Evolutionary conservation across 2,113 vertebrate species (phyloP).

Genomic region (cat (Felis catus)): F.catus_Fca126_mat1.0 CM031423.1:14585001-14585500

Average conservation of each 20-base stretch:
- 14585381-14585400: not conserved
- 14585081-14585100: too few species aligned
- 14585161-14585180: not conserved
- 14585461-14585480: not conserved
- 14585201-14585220: not conserved
- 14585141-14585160: too few species aligned
- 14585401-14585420: not conserved
- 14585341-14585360: accelerated
- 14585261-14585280: not conserved
- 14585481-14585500: not conserved
- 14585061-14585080: too few species aligned
- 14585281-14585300: not conserved
- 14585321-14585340: not conserved
- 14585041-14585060: too few species aligned
- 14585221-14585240: not conserved
- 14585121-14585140: too few species aligned
- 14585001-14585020: too few species aligned
- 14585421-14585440: not conserved
- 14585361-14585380: not conserved
- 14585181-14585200: not conserved
- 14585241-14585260: not conserved
- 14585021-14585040: too few species aligned
- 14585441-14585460: not conserved
- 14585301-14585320: not conserved
- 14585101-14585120: too few species aligned